These are phyloP conservation scores for Numenius arquata DNA, from an alignment of 2,113 vertebrate species.

Conservation along the genomic window DNA sequence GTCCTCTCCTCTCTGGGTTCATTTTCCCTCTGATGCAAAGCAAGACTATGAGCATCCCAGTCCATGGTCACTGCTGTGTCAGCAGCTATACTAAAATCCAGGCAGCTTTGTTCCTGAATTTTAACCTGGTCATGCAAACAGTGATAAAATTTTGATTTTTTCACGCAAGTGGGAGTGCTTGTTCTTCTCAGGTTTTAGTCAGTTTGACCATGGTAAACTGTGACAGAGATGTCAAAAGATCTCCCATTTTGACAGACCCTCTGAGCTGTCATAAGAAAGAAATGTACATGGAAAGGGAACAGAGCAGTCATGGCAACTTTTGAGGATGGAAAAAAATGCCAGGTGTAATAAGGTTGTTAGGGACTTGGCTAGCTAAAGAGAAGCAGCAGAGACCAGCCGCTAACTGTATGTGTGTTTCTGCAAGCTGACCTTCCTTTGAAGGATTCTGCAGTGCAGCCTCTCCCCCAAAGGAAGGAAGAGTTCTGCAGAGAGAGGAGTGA, in stretches of 20 bases:
- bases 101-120: not conserved
- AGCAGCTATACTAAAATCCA: not conserved
- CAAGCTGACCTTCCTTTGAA: not conserved
- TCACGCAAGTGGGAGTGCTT: not conserved
- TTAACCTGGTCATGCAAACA: not conserved
- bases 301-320: not conserved
- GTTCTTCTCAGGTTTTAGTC: not conserved
- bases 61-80: not conserved
- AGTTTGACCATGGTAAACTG: not conserved
- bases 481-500: not conserved
- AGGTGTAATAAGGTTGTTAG: not conserved
- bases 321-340: not conserved
- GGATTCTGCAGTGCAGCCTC: not conserved
- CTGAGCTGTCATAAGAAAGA: not conserved
- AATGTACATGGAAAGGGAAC: not conserved
- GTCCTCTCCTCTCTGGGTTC: not conserved
- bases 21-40: not conserved
- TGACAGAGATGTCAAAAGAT: not conserved
- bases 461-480: not conserved
- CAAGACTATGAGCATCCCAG: not conserved
- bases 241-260: not conserved
- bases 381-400: not conserved
- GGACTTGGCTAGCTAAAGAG: not conserved
- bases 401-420: not conserved
- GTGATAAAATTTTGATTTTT: not conserved